Percentiles rank a stretch among this genome's conserved stretches.
Evolutionary conservation across 2,888 invertebrate species (phyloP).

Genomic region (Bombylius major): DNA sequence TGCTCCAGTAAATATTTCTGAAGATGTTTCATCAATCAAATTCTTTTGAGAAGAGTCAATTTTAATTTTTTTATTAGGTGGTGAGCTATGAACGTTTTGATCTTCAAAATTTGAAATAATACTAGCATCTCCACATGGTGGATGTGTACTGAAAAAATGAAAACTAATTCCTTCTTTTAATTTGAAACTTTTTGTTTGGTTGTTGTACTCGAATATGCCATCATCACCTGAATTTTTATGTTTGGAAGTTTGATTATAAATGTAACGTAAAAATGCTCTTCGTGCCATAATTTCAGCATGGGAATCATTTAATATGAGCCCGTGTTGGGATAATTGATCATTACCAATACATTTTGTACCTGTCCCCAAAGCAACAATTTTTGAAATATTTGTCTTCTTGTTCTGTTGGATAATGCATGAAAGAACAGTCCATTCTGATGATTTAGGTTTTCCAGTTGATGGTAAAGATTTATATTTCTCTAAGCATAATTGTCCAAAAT

Average conservation of each 20-base stretch:
- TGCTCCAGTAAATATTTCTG: slow-evolving; percentile 58
- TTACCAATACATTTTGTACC: slow-evolving; percentile 86
- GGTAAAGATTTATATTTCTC: slow-evolving; percentile 48
- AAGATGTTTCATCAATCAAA: neutral
- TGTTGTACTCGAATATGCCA: slow-evolving; percentile 29
- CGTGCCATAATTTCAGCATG: slow-evolving; percentile 86
- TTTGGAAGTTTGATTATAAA: slow-evolving; percentile 50
- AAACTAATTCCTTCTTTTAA: slow-evolving; percentile 50
- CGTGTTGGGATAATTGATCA: slow-evolving; percentile 47
- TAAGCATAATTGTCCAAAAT: slow-evolving; percentile 47
- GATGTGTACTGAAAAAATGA: slow-evolving; percentile 75
- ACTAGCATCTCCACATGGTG: slow-evolving; percentile 89
- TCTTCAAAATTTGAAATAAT: slow-evolving; percentile 38
- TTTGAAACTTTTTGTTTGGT: slow-evolving; percentile 31
- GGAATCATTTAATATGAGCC: slow-evolving; percentile 72
- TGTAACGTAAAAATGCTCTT: slow-evolving; percentile 65
- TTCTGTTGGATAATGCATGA: slow-evolving; percentile 55
- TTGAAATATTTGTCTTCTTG: slow-evolving; percentile 22
- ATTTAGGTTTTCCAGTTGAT: slow-evolving; percentile 68
- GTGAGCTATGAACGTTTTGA: neutral
- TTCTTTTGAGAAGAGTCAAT: slow-evolving; percentile 9
- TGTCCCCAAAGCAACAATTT: slow-evolving; percentile 72
- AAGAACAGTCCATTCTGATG: slow-evolving; percentile 71
- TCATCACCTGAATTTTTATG: slow-evolving; percentile 17
- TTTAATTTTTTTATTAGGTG: slow-evolving; percentile 15